A percentile compares a stretch with the other conserved stretches of the same genome.
Conservation (phyloP, 2,888 invertebrate genomes). For the Hyposoter didymator region DNA sequence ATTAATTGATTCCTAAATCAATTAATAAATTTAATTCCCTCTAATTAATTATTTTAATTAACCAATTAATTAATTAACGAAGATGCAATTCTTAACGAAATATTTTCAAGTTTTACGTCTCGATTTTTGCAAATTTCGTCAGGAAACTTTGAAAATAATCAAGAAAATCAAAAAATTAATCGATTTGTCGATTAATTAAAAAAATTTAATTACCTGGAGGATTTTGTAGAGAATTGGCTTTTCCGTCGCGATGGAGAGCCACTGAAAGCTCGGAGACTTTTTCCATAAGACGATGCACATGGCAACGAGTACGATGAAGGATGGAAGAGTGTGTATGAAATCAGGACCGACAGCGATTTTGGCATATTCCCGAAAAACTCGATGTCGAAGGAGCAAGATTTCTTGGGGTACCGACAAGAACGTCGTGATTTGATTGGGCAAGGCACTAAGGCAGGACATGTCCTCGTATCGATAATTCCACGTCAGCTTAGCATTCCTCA, state of each 20-base stretch:
- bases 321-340: slow-evolving; percentile 80
- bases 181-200: background rate
- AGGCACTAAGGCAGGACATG: slow-evolving; percentile 78
- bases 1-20: background rate
- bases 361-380: slow-evolving; percentile 79
- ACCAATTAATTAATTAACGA: too few species aligned
- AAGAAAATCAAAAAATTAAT: background rate
- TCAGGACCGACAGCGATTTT: slow-evolving; percentile 80
- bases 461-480: slow-evolving; percentile 44
- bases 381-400: slow-evolving; percentile 76
- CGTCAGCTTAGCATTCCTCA: slow-evolving; percentile 46
- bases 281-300: slow-evolving; percentile 75
- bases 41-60: too few species aligned
- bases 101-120: too few species aligned
- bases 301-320: slow-evolving; percentile 76
- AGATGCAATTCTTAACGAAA: too few species aligned
- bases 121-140: too few species aligned
- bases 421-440: slow-evolving; percentile 76
- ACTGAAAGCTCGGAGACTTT: slow-evolving; percentile 73
- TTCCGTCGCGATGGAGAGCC: slow-evolving; percentile 53
- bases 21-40: slow-evolving; percentile 69
- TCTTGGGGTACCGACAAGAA: slow-evolving; percentile 77
- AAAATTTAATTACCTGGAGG: slow-evolving; percentile 73
- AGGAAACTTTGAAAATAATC: background rate
- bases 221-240: slow-evolving; percentile 63